Conservation (phyloP, 2,888 invertebrate genomes). For the Eupsilia transversa region DNA sequence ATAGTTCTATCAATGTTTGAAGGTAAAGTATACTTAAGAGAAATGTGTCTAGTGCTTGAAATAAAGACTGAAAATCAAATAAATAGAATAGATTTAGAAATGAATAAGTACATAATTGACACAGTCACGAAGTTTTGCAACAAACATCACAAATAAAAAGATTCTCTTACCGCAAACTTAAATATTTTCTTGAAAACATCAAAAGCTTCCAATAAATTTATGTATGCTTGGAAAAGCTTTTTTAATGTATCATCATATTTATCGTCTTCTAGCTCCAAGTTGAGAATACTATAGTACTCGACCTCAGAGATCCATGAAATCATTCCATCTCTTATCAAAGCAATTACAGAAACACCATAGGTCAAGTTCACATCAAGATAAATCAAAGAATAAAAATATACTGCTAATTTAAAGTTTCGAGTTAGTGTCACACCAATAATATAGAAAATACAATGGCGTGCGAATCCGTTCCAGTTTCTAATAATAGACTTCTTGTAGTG, state of each 20-base stretch:
- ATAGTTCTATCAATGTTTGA: constrained; percentile 13
- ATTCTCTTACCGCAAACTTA: constrained; percentile 1
- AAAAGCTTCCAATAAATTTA: constrained; percentile 11
- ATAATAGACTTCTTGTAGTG: constrained; percentile 10
- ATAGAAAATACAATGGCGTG: neutral
- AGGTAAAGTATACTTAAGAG: constrained; percentile 20
- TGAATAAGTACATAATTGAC: neutral
- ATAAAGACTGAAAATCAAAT: constrained; percentile 1
- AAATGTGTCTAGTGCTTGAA: constrained; percentile 15
- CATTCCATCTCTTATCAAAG: constrained; percentile 8
- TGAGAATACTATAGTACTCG: constrained; percentile 4
- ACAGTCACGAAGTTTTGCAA: neutral
- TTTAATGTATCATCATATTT: constrained; percentile 17
- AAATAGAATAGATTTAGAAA: too few species aligned
- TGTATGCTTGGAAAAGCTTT: constrained; percentile 10
- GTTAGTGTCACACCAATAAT: neutral
- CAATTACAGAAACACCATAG: constrained; percentile 1
- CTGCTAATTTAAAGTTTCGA: neutral
- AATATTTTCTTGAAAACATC: constrained; percentile 28
- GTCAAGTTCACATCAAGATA: constrained; percentile 11
- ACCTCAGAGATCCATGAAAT: constrained; percentile 7
- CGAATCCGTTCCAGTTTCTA: neutral
- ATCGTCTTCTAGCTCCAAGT: neutral
- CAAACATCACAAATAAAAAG: neutral
- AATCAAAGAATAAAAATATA: constrained; percentile 4